Percentiles rank a stretch among this genome's conserved stretches.
phyloP scores from a whole-genome alignment of 2,113 vertebrate genomes.

The Actinemys pallida region DNA sequence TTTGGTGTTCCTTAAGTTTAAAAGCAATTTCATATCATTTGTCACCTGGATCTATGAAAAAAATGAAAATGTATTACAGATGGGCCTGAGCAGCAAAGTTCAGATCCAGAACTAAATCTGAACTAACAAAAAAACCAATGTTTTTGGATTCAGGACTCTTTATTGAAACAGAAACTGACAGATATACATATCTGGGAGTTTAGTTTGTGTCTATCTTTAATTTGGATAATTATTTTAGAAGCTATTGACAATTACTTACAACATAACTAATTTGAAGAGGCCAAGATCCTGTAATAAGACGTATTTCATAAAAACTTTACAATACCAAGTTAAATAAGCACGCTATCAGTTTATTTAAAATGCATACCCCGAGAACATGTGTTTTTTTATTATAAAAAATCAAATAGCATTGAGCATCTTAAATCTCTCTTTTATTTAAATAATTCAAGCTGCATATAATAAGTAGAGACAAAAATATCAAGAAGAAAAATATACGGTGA shows the following conservation, averaged over 20 bases:
- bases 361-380: background rate
- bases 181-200: background rate
- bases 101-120: background rate
- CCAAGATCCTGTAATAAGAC: background rate
- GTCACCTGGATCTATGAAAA: background rate
- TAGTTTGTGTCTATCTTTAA: constrained; percentile 33
- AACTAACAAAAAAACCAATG: background rate
- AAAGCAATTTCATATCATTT: background rate
- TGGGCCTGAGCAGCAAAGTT: fast-evolving
- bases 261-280: background rate
- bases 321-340: constrained; percentile 24
- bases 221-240: constrained; percentile 29
- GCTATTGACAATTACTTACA: constrained; percentile 29
- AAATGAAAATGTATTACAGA: background rate
- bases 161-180: background rate
- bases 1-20: background rate
- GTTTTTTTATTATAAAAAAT: constrained; percentile 38
- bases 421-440: constrained; percentile 43
- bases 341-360: constrained; percentile 35
- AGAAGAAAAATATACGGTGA: constrained; percentile 17
- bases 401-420: constrained; percentile 39
- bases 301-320: constrained; percentile 20
- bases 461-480: constrained; percentile 9
- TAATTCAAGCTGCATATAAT: constrained; percentile 26
- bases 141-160: background rate